Conservation (phyloP, 2,797 vertebrate species). For the Melanogrammus aeglefinus region DNA sequence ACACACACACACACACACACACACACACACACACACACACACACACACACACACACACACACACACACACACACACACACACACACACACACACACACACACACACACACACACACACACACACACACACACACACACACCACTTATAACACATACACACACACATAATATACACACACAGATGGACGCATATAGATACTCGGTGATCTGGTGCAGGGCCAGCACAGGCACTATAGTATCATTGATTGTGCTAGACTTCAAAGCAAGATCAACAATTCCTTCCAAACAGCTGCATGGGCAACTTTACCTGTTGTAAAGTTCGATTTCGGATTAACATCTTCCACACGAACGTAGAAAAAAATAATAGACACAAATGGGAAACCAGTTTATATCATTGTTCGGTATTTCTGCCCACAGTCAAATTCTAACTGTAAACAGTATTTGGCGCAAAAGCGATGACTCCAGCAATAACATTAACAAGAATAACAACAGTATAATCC, state of each 20-base stretch:
- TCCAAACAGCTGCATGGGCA: not conserved
- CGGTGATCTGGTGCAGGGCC: not conserved
- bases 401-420: not conserved
- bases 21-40: not conserved
- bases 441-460: not conserved
- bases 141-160: too few species aligned
- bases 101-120: too few species aligned
- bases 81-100: not conserved
- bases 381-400: not conserved
- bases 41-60: not conserved
- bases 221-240: not conserved
- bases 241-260: constrained; percentile 10
- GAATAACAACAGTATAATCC: not conserved
- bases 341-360: not conserved
- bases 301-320: not conserved
- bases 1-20: not conserved
- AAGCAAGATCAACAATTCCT: not conserved
- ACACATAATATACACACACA: too few species aligned
- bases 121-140: too few species aligned
- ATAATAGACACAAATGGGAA: not conserved
- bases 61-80: not conserved
- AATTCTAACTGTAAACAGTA: not conserved
- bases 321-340: not conserved
- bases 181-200: too few species aligned
- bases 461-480: not conserved